Percentiles rank a stretch among this genome's conserved stretches.
These are phyloP conservation scores for Falco cherrug DNA, from an alignment of 2,797 vertebrate species.

Conservation along the genomic window DNA sequence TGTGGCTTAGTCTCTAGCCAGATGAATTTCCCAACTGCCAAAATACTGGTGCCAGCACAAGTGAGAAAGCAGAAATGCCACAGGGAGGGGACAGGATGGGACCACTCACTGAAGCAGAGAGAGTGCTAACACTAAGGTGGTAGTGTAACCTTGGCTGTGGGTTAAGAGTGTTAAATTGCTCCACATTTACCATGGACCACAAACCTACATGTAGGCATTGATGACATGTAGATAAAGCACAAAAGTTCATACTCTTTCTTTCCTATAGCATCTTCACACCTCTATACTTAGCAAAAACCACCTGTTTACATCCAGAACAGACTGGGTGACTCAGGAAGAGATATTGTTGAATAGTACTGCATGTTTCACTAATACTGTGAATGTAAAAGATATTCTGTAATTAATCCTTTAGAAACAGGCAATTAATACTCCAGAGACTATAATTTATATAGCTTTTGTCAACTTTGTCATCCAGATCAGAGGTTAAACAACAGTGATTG, in stretches of 20 bases:
- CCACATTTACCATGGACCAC: background rate
- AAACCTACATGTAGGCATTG: background rate
- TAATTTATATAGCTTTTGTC: slow-evolving; percentile 48
- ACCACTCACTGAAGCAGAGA: background rate
- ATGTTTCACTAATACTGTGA: background rate
- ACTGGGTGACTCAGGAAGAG: background rate
- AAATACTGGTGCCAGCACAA: background rate
- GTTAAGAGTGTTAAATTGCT: background rate
- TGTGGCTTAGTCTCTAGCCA: background rate
- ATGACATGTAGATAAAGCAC: background rate
- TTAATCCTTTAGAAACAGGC: slow-evolving; percentile 39
- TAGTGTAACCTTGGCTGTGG: background rate
- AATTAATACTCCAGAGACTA: slow-evolving; percentile 42
- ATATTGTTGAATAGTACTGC: background rate
- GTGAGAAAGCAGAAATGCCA: background rate
- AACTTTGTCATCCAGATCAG: slow-evolving; percentile 40
- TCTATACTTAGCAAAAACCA: background rate
- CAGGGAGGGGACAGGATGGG: background rate
- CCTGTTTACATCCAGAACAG: background rate
- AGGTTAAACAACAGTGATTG: background rate
- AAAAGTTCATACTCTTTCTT: background rate
- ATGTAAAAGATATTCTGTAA: slow-evolving; percentile 16
- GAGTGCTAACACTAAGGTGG: background rate
- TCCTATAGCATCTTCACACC: background rate
- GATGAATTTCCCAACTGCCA: background rate